Conservation (phyloP, 2,797 vertebrate genomes). For the Sibirionetta formosa region DNA sequence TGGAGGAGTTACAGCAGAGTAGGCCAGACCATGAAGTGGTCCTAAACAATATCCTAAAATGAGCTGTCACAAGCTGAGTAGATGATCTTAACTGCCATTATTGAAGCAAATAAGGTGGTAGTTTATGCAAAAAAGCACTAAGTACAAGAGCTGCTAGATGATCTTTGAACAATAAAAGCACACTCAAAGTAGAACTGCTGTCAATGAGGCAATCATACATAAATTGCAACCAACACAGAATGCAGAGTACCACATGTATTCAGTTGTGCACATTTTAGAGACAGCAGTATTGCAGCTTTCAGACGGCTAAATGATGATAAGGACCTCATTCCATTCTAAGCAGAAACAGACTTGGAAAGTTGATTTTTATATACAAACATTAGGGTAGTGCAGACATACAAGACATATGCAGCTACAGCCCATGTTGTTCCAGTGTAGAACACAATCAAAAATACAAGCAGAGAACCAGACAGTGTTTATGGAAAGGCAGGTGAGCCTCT, state of each 20-base stretch:
- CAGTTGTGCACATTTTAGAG: background rate
- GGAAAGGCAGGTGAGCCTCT: background rate
- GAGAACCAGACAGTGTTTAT: background rate
- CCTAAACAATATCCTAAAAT: background rate
- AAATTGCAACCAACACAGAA: background rate
- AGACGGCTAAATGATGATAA: background rate
- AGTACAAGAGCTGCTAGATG: background rate
- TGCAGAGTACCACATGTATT: background rate
- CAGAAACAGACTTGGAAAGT: background rate
- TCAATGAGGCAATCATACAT: background rate
- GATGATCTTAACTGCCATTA: background rate
- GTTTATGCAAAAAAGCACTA: background rate
- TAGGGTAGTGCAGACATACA: background rate
- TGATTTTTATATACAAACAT: background rate
- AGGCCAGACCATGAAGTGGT: background rate
- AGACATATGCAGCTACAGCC: background rate
- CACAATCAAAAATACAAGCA: background rate
- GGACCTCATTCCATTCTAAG: background rate
- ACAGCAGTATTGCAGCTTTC: background rate
- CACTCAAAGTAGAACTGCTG: background rate
- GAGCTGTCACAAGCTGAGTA: background rate
- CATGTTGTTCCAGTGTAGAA: accelerated
- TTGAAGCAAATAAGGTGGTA: background rate
- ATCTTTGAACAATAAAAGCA: background rate
- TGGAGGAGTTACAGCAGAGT: background rate